Conservation (phyloP, 2,888 invertebrate genomes). For the Tipula lateralis region DNA sequence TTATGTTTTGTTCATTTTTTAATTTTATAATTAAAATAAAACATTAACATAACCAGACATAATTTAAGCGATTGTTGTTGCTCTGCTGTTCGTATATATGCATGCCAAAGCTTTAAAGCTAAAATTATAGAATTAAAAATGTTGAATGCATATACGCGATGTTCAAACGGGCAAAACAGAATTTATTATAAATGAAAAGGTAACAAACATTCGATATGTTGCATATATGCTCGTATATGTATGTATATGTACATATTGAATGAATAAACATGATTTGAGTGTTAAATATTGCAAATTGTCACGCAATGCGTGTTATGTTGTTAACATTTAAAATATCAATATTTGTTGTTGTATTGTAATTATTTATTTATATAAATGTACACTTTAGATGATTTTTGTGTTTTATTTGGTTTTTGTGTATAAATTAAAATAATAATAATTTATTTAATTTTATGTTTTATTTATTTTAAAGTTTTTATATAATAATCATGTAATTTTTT, state of each 20-base stretch:
- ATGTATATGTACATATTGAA: background rate
- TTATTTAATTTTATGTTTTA: background rate
- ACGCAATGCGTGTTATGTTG: constrained; percentile 38
- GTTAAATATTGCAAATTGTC: constrained; percentile 50
- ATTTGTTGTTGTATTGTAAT: background rate
- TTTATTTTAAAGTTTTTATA: background rate
- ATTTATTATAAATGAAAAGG: constrained; percentile 3
- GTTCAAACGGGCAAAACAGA: background rate
- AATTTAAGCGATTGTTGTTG: background rate
- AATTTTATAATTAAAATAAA: constrained; percentile 11
- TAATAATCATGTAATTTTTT: background rate
- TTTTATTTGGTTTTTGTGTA: background rate
- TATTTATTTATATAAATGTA: background rate
- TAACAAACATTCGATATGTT: background rate
- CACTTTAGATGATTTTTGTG: background rate
- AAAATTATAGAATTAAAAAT: background rate
- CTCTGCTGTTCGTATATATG: background rate
- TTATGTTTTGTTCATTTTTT: constrained; percentile 1
- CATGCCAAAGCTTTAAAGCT: background rate
- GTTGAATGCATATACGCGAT: background rate
- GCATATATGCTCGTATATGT: background rate
- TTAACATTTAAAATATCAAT: constrained; percentile 20
- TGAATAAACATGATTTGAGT: constrained; percentile 35
- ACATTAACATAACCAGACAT: constrained; percentile 11
- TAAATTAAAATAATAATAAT: constrained; percentile 11